phyloP scores from a whole-genome alignment of 2,113 vertebrate genomes.

The Menidia beryllina region DNA sequence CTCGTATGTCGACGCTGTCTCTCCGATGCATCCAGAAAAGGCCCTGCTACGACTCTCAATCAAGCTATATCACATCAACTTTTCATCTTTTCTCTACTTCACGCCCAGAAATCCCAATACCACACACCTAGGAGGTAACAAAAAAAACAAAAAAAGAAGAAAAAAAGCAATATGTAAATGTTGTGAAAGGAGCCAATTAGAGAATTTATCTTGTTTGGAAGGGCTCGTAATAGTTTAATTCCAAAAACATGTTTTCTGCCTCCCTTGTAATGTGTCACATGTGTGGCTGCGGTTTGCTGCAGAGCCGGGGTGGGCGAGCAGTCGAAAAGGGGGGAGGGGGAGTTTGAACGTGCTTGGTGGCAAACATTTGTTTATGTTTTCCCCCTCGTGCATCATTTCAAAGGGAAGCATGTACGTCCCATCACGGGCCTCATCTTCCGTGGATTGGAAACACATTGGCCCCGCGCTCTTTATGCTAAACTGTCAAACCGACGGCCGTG shows the following conservation, averaged over 20 bases:
- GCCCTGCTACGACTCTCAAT: slow-evolving; percentile 21
- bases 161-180: slow-evolving; percentile 77
- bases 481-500: slow-evolving; percentile 62
- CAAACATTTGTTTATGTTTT: slow-evolving; percentile 84
- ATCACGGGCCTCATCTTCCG: slow-evolving; percentile 59
- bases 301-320: slow-evolving; percentile 37
- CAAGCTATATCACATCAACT: slow-evolving; percentile 40
- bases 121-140: slow-evolving; percentile 22
- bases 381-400: slow-evolving; percentile 77
- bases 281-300: slow-evolving; percentile 72
- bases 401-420: slow-evolving; percentile 71
- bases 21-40: slow-evolving; percentile 53
- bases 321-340: slow-evolving; percentile 21
- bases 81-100: slow-evolving; percentile 40
- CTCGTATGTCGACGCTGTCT: slow-evolving; percentile 61
- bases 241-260: slow-evolving; percentile 81
- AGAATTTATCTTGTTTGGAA: slow-evolving; percentile 81
- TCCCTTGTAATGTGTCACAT: slow-evolving; percentile 78
- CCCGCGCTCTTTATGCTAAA: slow-evolving; percentile 38
- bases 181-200: slow-evolving; percentile 83
- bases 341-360: slow-evolving; percentile 81
- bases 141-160: slow-evolving; percentile 12
- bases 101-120: slow-evolving; percentile 40
- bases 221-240: slow-evolving; percentile 80
- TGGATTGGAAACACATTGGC: slow-evolving; percentile 83